Percentiles rank a stretch among this genome's conserved stretches.
Evolutionary conservation across 2,888 invertebrate genomes (phyloP).

Genomic region (Scaptomyza polygonia): DNA sequence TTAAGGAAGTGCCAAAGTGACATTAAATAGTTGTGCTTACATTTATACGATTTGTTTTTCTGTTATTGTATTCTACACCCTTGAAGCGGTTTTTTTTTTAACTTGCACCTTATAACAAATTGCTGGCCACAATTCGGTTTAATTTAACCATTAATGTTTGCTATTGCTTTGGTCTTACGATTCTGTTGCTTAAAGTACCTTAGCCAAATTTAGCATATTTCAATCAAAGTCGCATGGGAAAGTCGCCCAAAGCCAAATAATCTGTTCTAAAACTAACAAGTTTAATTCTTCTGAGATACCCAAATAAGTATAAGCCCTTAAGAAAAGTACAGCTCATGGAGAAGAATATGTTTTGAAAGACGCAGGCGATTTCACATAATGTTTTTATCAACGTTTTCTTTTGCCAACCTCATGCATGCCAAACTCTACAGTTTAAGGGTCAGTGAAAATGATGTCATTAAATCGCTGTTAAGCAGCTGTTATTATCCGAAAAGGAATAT

Average conservation of each 20-base stretch:
- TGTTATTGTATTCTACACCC: background rate
- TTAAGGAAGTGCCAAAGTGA: slow-evolving; percentile 78
- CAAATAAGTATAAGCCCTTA: too few species aligned
- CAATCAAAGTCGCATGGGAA: too few species aligned
- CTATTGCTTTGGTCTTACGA: too few species aligned
- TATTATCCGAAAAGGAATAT: slow-evolving; percentile 6
- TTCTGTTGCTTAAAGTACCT: background rate
- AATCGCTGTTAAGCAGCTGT: slow-evolving; percentile 1
- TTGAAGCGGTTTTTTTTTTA: background rate
- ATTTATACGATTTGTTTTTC: slow-evolving; percentile 39
- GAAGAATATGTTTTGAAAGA: background rate
- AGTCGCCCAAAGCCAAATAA: too few species aligned
- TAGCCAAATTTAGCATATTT: background rate
- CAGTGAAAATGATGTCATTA: background rate
- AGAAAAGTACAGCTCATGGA: too few species aligned
- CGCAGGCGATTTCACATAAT: background rate
- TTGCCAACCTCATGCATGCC: background rate
- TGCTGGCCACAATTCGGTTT: background rate
- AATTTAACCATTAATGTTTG: too few species aligned
- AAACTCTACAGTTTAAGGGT: slow-evolving; percentile 18
- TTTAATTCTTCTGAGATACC: too few species aligned
- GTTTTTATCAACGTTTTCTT: background rate
- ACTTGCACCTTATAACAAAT: background rate
- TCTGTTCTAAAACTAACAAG: background rate
- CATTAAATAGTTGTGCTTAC: slow-evolving; percentile 75